phyloP scores from a whole-genome alignment of 2,113 vertebrate genomes.

The Lophotis ruficrista region DNA sequence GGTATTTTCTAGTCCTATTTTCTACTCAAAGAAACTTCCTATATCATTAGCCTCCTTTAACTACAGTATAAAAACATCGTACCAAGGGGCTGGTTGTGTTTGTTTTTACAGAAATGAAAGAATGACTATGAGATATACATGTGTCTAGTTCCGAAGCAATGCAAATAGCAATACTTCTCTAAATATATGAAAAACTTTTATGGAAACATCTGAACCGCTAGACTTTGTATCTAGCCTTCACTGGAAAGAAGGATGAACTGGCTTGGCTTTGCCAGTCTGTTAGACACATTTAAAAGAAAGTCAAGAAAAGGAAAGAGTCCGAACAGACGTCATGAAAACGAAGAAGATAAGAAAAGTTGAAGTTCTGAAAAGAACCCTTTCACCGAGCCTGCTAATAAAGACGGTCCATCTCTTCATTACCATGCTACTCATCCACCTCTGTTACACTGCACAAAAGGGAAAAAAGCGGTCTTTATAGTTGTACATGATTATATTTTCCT shows the following conservation, averaged over 20 bases:
- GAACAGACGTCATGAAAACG: conserved; percentile 70
- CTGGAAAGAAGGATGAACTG: conserved; percentile 63
- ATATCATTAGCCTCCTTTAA: conserved; percentile 49
- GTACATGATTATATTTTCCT: conserved; percentile 78
- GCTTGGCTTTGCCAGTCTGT: conserved; percentile 60
- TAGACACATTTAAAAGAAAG: conserved; percentile 65
- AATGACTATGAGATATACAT: neutral
- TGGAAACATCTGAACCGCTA: conserved; percentile 21
- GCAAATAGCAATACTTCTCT: neutral
- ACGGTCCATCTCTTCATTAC: conserved; percentile 75
- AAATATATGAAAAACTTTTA: conserved; percentile 35
- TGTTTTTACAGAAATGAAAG: conserved; percentile 19
- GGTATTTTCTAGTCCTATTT: conserved; percentile 59
- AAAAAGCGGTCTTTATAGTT: conserved; percentile 76
- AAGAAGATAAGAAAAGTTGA: conserved; percentile 75
- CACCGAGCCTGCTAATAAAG: conserved; percentile 68
- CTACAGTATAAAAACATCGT: neutral
- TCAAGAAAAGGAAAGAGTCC: conserved; percentile 69
- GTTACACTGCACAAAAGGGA: conserved; percentile 74
- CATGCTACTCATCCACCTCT: conserved; percentile 73
- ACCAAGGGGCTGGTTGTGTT: neutral
- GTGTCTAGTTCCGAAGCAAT: neutral
- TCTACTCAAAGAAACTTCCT: conserved; percentile 44
- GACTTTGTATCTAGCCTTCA: conserved; percentile 46
- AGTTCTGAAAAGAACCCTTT: conserved; percentile 76